Evolutionary conservation across 2,888 invertebrate species (phyloP).

Genomic region (Nemotelus pantherinus): DNA sequence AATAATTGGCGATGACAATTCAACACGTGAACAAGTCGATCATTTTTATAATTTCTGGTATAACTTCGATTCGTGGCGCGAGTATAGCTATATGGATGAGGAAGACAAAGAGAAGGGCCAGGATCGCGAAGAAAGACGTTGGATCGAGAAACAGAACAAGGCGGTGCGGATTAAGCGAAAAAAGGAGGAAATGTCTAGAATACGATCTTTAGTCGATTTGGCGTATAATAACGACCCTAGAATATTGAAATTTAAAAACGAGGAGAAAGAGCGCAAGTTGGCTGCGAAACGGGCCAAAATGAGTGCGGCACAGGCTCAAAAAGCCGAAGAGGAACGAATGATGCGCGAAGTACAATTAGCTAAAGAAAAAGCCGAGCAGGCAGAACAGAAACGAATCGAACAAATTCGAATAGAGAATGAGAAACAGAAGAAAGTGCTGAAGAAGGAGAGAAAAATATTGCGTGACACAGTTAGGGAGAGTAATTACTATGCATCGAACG

Average conservation of each 20-base stretch:
- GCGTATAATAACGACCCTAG: slow-evolving; percentile 95
- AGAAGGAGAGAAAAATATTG: slow-evolving; percentile 85
- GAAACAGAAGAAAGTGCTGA: slow-evolving; percentile 82
- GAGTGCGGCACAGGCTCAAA: slow-evolving; percentile 82
- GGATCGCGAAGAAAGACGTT: slow-evolving; percentile 93
- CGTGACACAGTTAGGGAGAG: slow-evolving; percentile 82
- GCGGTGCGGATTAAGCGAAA: slow-evolving; percentile 89
- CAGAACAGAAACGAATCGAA: slow-evolving; percentile 83
- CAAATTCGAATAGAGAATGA: slow-evolving; percentile 87
- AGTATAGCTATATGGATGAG: slow-evolving; percentile 98
- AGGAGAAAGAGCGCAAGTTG: slow-evolving; percentile 89
- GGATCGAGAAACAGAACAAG: slow-evolving; percentile 99
- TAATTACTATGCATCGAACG: slow-evolving; percentile 78
- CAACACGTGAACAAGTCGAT: slow-evolving; percentile 86
- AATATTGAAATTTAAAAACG: slow-evolving; percentile 90
- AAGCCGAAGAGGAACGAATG: slow-evolving; percentile 84
- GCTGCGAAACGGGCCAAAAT: slow-evolving; percentile 89
- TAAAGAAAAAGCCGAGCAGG: slow-evolving; percentile 81
- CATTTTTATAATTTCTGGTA: slow-evolving; percentile 98
- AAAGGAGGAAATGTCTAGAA: slow-evolving; percentile 95
- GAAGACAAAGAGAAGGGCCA: slow-evolving; percentile 98
- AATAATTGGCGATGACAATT: slow-evolving; percentile 76
- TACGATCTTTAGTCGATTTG: slow-evolving; percentile 90
- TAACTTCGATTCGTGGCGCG: slow-evolving; percentile 98
- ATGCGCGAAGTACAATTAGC: slow-evolving; percentile 77